Base-by-base conservation (phyloP, 2,113 vertebrate genomes). In the Myotis brandtii region DNA sequence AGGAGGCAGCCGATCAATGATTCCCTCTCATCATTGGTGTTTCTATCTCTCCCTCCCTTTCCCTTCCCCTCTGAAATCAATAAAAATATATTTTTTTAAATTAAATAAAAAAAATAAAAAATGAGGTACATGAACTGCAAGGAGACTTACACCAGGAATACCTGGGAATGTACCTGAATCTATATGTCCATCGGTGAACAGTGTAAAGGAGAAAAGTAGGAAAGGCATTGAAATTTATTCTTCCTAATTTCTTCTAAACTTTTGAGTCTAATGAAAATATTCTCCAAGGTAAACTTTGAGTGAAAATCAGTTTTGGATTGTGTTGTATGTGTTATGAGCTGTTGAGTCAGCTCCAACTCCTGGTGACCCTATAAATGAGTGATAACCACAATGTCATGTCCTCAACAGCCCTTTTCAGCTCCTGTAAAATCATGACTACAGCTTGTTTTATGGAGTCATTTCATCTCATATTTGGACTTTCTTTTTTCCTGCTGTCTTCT, bases 271-370 rank as follows among this genome's bases (percentile, higher is more conserved):
- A 70, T 4, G 14, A n/a, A 56, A 70, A 48, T 87, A 75, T 91
- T 96, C 66, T 96, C 81, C 94, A 69, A 84, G 13, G 67, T 95
- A 67, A 75, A 9, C 80, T 34, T 70, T 95, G 18, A 91, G 46
- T 80, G 59, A 97, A 97, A 97, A n/a, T 85, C 79, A 82, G 18
- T 69, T 95, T 92, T 56, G 66, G 54, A 83, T 96, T 96, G 62
- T 96, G 17, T 95, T 96, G 25, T 43, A 16, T 46, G 10, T 32
- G 27, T 43, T 46, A 32, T 3, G 25, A 32, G 56, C 43, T 30
- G 9, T 48, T 32, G 27, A 30, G 27, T 32, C 73, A 25, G 27
- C 43, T 76, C 46, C 43, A 48, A 76, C 43, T 76, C 73, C 17
- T 48, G 70, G 20, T 6, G 23, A 25, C 12, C 70, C 37, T 73